These are phyloP conservation scores for Neoscelio sp. DNA, from an alignment of 2,888 invertebrate genomes.

Conservation along the genomic window DNA sequence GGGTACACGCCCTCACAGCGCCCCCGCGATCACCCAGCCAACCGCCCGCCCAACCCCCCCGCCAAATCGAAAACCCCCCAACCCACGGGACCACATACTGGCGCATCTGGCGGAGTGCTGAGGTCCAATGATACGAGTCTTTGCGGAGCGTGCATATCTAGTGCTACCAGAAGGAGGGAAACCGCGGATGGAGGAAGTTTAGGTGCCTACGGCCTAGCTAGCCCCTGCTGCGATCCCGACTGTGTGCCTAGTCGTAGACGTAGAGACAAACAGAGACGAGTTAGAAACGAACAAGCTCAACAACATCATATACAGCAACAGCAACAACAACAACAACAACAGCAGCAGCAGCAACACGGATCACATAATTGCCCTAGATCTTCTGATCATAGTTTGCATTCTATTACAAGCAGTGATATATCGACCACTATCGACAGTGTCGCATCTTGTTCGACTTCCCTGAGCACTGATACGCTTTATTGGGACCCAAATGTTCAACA, in stretches of 20 bases:
- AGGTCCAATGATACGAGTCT: constrained; percentile 70
- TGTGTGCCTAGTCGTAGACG: constrained; percentile 89
- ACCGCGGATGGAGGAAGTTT: constrained; percentile 89
- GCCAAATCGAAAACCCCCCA: constrained; percentile 76
- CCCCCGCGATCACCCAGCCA: constrained; percentile 84
- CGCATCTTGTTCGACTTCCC: constrained; percentile 92
- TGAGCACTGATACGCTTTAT: constrained; percentile 94
- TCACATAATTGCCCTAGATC: constrained; percentile 78
- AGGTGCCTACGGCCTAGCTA: constrained; percentile 94
- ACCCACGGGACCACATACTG: constrained; percentile 69
- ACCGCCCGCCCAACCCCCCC: constrained; percentile 75
- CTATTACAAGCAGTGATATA: constrained; percentile 91
- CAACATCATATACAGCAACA: constrained; percentile 72
- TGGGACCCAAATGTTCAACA: constrained; percentile 87
- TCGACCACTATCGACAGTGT: constrained; percentile 88
- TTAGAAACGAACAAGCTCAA: constrained; percentile 80
- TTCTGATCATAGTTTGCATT: constrained; percentile 88
- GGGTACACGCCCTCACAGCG: constrained; percentile 87
- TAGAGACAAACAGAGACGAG: constrained; percentile 85
- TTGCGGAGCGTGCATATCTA: constrained; percentile 82
- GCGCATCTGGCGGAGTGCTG: constrained; percentile 55
- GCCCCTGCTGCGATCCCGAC: constrained; percentile 94
- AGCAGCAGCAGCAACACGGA: constrained; percentile 65
- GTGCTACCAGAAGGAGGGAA: constrained; percentile 77
- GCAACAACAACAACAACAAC: constrained; percentile 69